Conservation (phyloP, 1,140 invertebrate genomes). For the Nautilus pompilius region DNA sequence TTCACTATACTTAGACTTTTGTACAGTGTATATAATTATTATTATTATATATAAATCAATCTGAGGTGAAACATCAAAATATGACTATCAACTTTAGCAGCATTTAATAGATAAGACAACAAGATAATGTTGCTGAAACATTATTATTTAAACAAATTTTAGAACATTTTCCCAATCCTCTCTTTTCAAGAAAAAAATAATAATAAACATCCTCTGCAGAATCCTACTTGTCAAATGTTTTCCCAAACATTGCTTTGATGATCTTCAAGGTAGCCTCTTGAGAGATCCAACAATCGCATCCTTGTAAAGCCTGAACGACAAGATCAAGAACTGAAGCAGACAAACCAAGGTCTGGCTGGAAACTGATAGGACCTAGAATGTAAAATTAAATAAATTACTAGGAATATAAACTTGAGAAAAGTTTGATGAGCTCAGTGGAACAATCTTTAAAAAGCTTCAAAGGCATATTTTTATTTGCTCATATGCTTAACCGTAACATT, state of each 20-base stretch:
- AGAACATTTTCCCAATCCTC: not conserved
- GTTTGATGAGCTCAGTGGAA: no score
- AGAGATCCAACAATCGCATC: constrained; percentile 16
- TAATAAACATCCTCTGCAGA: not conserved
- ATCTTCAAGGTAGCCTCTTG: constrained; percentile 19
- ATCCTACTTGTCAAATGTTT: constrained; percentile 22
- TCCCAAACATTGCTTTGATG: constrained; percentile 18
- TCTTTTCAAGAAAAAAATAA: not conserved
- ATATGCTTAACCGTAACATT: no score
- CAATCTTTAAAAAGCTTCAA: no score
- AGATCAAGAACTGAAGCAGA: constrained; percentile 23
- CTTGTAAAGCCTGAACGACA: constrained; percentile 20
- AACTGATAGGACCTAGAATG: no score
- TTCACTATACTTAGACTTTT: no score
- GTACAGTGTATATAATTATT: no score
- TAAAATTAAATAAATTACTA: no score
- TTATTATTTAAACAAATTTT: not conserved
- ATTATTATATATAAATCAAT: no score
- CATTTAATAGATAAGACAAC: not conserved
- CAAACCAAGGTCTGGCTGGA: constrained; percentile 14
- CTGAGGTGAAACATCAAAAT: no score
- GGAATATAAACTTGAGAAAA: no score
- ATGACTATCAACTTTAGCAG: no score
- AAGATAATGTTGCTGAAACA: not conserved
- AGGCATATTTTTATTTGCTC: no score